Evolutionary conservation across 2,888 invertebrate genomes (phyloP).

Genomic region (Amblyteles armatorius): DNA sequence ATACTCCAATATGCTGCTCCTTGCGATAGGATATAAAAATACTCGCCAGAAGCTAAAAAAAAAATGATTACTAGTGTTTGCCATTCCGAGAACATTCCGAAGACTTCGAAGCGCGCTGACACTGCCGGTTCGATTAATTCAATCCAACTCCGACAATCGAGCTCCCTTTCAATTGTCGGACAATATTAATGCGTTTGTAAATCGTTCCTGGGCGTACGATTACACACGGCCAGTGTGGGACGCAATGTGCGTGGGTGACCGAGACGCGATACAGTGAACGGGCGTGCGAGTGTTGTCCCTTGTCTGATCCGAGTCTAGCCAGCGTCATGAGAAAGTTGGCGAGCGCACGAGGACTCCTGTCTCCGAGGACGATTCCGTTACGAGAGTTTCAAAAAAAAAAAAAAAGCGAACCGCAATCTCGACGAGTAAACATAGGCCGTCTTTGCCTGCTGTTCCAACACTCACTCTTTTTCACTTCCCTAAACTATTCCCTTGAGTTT

Average conservation of each 20-base stretch:
- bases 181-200: conserved; percentile 12
- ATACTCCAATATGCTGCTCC: no score
- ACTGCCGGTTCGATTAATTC: not conserved
- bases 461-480: not conserved
- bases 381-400: conserved; percentile 59
- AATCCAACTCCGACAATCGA: not conserved
- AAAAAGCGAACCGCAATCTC: conserved; percentile 61
- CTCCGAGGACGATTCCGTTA: conserved; percentile 48
- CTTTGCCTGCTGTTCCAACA: not conserved
- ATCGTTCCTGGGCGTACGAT: conserved; percentile 6
- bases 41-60: no score
- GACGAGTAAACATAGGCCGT: conserved; percentile 8
- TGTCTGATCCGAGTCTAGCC: conserved; percentile 62
- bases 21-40: no score
- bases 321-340: conserved; percentile 25
- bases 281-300: conserved; percentile 9
- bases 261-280: conserved; percentile 15
- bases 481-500: not conserved
- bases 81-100: not conserved
- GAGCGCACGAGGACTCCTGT: not conserved
- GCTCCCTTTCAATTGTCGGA: conserved; percentile 1
- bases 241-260: conserved; percentile 11
- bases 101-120: not conserved
- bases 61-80: no score
- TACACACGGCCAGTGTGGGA: not conserved